Conservation (phyloP, 35 echinoderm and acorn worm species). For the Eucidaris tribuloides region DNA sequence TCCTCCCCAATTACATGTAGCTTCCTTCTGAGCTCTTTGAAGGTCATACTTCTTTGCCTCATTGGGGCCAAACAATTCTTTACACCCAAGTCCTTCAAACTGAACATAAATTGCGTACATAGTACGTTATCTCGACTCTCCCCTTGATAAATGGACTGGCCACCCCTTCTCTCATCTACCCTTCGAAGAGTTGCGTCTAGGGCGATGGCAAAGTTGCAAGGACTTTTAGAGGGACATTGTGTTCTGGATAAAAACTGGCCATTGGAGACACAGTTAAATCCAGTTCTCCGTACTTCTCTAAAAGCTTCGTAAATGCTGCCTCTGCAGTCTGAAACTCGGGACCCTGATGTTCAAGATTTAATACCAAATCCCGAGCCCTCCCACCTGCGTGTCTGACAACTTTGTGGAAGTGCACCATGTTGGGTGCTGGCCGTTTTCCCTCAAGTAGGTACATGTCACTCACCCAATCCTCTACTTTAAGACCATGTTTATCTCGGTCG, state of each 20-base stretch:
- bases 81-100: not conserved
- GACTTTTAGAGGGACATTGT: not conserved
- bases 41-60: constrained; percentile 6
- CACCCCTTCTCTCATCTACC: not conserved
- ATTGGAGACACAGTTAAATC: constrained; percentile 3
- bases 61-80: constrained; percentile 6
- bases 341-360: not conserved
- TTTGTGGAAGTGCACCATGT: not conserved
- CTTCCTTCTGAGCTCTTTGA: not conserved
- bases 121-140: not conserved
- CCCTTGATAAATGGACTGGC: too few species aligned
- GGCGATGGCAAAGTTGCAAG: not conserved
- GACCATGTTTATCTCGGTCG: too few species aligned
- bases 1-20: not conserved
- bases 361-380: constrained; percentile 15
- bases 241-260: constrained; percentile 24
- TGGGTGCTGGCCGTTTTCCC: not conserved
- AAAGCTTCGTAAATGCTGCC: not conserved
- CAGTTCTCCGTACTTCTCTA: not conserved
- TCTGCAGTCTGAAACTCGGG: not conserved
- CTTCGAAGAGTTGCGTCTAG: not conserved
- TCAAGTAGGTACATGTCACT: not conserved
- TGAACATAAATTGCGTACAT: constrained; percentile 1
- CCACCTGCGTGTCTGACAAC: not conserved
- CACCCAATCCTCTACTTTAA: constrained; percentile 1